Evolutionary conservation across 2,797 vertebrate species (phyloP).

Genomic region (Melopsittacus undulatus): DNA sequence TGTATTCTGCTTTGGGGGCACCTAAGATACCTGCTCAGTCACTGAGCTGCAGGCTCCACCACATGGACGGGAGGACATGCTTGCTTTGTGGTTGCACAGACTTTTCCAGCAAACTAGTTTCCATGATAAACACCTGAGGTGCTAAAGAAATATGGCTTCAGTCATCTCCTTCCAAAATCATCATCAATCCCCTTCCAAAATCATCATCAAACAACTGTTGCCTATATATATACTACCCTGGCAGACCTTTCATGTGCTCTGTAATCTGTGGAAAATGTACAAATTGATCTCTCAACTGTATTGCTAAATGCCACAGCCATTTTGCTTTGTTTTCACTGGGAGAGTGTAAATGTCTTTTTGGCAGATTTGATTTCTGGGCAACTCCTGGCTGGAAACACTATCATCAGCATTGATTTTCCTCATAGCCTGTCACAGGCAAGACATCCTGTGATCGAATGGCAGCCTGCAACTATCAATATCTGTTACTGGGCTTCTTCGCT

Average conservation of each 20-base stretch:
- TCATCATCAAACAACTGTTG: neutral
- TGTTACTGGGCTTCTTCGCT: neutral
- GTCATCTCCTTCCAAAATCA: neutral
- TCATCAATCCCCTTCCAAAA: neutral
- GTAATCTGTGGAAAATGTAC: neutral
- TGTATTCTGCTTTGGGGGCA: neutral
- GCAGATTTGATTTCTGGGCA: neutral
- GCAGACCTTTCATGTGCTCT: neutral
- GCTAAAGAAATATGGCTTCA: neutral
- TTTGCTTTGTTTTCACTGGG: conserved; percentile 6
- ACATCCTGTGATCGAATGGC: neutral
- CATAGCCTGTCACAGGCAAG: neutral
- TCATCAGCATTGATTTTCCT: neutral
- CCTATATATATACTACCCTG: neutral
- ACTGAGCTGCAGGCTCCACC: neutral
- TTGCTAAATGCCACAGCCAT: neutral
- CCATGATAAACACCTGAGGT: neutral
- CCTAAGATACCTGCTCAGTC: neutral
- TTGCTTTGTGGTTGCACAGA: neutral
- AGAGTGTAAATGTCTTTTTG: neutral
- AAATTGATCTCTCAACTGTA: neutral
- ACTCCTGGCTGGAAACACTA: neutral
- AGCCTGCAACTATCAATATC: neutral
- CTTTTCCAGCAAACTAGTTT: neutral
- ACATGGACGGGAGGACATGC: fast-evolving